phyloP scores from a whole-genome alignment of 2,113 vertebrate species.

The Syngnathus typhle region DNA sequence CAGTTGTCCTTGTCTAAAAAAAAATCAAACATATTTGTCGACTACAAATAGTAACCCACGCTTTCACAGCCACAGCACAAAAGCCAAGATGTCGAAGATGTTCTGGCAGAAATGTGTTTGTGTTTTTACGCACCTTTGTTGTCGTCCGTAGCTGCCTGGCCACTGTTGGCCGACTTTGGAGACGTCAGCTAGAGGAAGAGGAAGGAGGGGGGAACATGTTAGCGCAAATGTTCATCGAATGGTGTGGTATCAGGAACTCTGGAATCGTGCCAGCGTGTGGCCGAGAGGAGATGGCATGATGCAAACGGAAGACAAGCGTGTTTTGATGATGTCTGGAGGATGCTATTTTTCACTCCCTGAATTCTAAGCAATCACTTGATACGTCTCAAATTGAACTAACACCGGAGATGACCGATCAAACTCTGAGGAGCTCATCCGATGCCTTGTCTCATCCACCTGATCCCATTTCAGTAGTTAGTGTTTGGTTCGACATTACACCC shows the following conservation, averaged over 20 bases:
- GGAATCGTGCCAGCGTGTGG: background rate
- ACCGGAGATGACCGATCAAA: too few relatives aligned
- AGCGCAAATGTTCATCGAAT: background rate
- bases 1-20: background rate
- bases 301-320: background rate
- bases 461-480: background rate
- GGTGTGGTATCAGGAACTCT: background rate
- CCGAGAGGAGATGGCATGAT: background rate
- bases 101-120: background rate
- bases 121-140: background rate
- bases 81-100: background rate
- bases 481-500: too few relatives aligned
- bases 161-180: constrained; percentile 4
- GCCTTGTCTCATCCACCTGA: too few relatives aligned
- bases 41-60: background rate
- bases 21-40: too few relatives aligned
- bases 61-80: background rate
- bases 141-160: background rate
- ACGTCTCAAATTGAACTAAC: background rate
- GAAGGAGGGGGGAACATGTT: background rate
- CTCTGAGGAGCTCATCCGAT: too few relatives aligned
- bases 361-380: background rate
- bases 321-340: background rate
- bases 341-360: background rate
- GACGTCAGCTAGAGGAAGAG: background rate